A percentile compares a stretch with the other conserved stretches of the same genome.
Conservation (phyloP, 2,113 vertebrate genomes). For the Archilochus colubris region DNA sequence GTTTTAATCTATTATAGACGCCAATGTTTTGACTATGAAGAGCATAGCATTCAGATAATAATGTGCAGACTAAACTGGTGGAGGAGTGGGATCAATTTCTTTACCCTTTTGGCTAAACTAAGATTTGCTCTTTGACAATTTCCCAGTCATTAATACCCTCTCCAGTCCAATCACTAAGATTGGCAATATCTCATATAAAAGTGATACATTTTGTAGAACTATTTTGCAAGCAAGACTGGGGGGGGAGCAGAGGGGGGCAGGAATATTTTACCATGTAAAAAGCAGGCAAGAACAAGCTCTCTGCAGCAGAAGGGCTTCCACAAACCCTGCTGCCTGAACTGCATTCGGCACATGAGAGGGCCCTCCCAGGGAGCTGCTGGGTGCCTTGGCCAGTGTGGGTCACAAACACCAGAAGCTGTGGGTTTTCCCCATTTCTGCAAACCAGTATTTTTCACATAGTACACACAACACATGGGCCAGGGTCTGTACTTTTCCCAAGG, state of each 20-base stretch:
- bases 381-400: background rate
- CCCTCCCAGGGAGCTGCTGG: background rate
- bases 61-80: background rate
- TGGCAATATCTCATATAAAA: background rate
- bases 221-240: background rate
- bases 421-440: background rate
- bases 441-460: background rate
- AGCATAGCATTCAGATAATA: background rate
- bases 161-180: background rate
- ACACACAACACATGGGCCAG: background rate
- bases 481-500: background rate
- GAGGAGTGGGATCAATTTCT: slow-evolving; percentile 24
- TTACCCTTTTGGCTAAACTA: slow-evolving; percentile 24
- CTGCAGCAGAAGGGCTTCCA: background rate
- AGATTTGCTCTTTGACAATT: slow-evolving; percentile 34
- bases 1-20: slow-evolving; percentile 38
- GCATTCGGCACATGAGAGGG: background rate
- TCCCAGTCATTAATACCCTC: slow-evolving; percentile 11
- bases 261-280: background rate
- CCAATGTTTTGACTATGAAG: slow-evolving; percentile 44
- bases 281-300: background rate
- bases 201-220: background rate
- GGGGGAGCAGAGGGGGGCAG: background rate
- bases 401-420: background rate
- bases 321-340: background rate